These are phyloP conservation scores for Drosophila busckii DNA, from an alignment of 1,140 invertebrate species.

Conservation along the genomic window DNA sequence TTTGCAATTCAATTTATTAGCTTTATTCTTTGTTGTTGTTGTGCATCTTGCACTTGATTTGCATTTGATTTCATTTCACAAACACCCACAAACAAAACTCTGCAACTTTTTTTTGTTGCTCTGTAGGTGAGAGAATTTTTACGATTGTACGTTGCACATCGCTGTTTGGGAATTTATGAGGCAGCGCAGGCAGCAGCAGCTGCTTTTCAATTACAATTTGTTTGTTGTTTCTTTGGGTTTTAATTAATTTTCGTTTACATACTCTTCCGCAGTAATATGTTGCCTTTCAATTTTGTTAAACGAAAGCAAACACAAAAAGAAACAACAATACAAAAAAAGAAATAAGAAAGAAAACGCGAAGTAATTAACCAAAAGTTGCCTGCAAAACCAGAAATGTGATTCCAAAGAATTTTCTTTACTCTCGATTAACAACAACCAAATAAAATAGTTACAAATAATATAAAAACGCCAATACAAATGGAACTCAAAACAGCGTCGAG, in stretches of 20 bases:
- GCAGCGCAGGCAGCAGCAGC: slow-evolving; percentile 2
- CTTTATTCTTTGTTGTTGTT: no score
- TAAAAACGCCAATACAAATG: slow-evolving; percentile 40
- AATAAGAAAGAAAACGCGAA: slow-evolving; percentile 5
- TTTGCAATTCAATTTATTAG: no score
- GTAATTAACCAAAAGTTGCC: slow-evolving; percentile 66
- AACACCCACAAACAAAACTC: not conserved
- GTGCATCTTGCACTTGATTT: slow-evolving; percentile 18
- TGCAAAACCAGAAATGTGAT: slow-evolving; percentile 70
- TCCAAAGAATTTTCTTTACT: slow-evolving; percentile 45
- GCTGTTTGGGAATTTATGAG: slow-evolving; percentile 31
- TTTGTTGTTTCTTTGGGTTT: slow-evolving; percentile 32
- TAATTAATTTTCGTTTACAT: slow-evolving; percentile 12
- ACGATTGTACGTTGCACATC: slow-evolving; percentile 55
- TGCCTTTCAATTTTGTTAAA: slow-evolving; percentile 55
- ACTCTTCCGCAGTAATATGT: slow-evolving; percentile 56
- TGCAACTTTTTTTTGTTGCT: slow-evolving; percentile 11
- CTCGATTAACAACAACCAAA: slow-evolving; percentile 22
- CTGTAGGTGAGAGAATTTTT: slow-evolving; percentile 26
- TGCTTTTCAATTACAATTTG: slow-evolving; percentile 54
- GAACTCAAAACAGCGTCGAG: slow-evolving; percentile 52
- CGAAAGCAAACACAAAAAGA: slow-evolving; percentile 15
- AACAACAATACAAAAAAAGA: slow-evolving; percentile 14
- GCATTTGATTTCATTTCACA: slow-evolving; percentile 8
- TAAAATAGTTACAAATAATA: not conserved